phyloP scores from a whole-genome alignment of 1,140 invertebrate genomes.

The Drosophila quadrilineata region DNA sequence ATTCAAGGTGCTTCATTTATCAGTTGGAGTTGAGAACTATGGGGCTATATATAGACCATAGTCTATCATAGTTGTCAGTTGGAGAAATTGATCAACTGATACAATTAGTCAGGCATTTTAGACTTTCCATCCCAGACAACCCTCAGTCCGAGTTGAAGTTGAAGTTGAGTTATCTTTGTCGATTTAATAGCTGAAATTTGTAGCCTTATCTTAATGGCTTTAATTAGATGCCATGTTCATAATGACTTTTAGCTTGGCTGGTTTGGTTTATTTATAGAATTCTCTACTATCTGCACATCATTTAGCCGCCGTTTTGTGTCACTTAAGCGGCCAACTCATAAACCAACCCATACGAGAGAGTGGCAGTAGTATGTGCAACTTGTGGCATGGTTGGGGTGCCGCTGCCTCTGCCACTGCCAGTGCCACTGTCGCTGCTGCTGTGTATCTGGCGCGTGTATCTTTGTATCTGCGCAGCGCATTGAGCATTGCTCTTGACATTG shows the following conservation, averaged over 20 bases:
- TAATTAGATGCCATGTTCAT: conserved; percentile 64
- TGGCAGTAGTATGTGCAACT: not conserved
- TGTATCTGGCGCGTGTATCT: conserved; percentile 77
- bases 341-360: conserved; percentile 49
- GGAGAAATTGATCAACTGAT: not conserved
- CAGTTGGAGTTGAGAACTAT: not conserved
- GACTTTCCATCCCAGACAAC: not conserved
- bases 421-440: too few species aligned
- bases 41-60: too few species aligned
- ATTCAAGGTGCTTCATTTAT: conserved; percentile 25
- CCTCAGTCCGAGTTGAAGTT: too few species aligned
- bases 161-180: too few species aligned
- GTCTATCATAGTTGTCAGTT: too few species aligned
- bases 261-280: conserved; percentile 65
- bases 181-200: conserved; percentile 6
- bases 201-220: conserved; percentile 49
- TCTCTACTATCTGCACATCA: conserved; percentile 69
- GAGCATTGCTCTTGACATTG: conserved; percentile 18
- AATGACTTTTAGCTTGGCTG: conserved; percentile 48
- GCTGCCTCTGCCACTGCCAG: too few species aligned
- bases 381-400: not conserved
- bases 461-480: conserved; percentile 53
- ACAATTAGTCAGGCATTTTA: not conserved
- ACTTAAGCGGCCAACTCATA: conserved; percentile 67
- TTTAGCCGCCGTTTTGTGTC: conserved; percentile 74